Evolutionary conservation across 2,888 invertebrate species (phyloP).

Genomic region (Hemithea aestivaria): DNA sequence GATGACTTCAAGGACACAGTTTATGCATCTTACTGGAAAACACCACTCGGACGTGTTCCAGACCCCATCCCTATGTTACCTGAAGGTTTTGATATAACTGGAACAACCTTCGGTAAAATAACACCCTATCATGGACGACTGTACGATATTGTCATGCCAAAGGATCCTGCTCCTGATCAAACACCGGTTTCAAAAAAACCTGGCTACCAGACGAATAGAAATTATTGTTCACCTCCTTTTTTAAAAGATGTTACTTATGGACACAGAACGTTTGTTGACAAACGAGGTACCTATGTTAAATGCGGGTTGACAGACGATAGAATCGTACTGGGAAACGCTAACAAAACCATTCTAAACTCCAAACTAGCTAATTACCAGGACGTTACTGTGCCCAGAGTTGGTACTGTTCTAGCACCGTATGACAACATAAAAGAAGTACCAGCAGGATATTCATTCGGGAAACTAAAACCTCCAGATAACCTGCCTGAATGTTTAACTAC

Average conservation of each 20-base stretch:
- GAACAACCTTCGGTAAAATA: constrained; percentile 57
- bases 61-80: constrained; percentile 64
- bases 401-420: constrained; percentile 66
- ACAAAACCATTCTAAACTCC: constrained; percentile 49
- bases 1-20: constrained; percentile 57
- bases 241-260: constrained; percentile 66
- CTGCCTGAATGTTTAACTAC: constrained; percentile 62
- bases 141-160: constrained; percentile 65
- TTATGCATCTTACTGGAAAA: constrained; percentile 62
- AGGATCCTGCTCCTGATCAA: constrained; percentile 48
- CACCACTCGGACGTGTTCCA: constrained; percentile 41
- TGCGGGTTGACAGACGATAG: constrained; percentile 64
- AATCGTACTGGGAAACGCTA: constrained; percentile 49
- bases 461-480: constrained; percentile 56
- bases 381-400: constrained; percentile 50
- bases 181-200: constrained; percentile 42
- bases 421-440: constrained; percentile 67
- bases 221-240: constrained; percentile 63
- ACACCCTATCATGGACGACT: constrained; percentile 43
- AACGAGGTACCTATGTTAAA: constrained; percentile 65
- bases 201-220: constrained; percentile 46
- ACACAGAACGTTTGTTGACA: constrained; percentile 57
- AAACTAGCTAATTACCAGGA: constrained; percentile 63
- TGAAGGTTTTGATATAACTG: constrained; percentile 47
- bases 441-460: constrained; percentile 67